phyloP scores from a whole-genome alignment of 2,113 vertebrate genomes.

The Zingel zingel region DNA sequence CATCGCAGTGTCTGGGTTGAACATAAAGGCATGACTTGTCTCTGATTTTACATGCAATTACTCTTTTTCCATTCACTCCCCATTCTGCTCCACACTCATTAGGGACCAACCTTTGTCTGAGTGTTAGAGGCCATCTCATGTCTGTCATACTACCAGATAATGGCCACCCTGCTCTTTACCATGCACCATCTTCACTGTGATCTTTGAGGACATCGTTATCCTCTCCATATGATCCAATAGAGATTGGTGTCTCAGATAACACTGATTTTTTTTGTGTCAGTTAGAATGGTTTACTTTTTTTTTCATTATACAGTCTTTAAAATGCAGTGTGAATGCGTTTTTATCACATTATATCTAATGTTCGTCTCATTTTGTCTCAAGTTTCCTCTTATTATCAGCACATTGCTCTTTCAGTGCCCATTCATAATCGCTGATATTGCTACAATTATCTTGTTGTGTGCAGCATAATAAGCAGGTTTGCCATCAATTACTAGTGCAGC shows the following conservation, averaged over 20 bases:
- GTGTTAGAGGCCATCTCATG: constrained; percentile 57
- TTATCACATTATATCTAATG: not conserved
- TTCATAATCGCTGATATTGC: constrained; percentile 64
- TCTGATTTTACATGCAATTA: constrained; percentile 44
- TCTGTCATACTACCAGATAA: constrained; percentile 65
- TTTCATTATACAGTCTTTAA: not conserved
- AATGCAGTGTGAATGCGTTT: not conserved
- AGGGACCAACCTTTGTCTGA: constrained; percentile 58
- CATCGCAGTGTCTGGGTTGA: constrained; percentile 16
- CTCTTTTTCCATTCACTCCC: constrained; percentile 27
- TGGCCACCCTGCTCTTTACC: constrained; percentile 67
- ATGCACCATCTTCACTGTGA: constrained; percentile 60
- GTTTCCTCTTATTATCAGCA: constrained; percentile 38
- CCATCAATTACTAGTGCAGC: constrained; percentile 65
- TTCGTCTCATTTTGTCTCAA: not conserved
- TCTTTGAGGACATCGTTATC: constrained; percentile 75
- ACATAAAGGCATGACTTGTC: constrained; percentile 37
- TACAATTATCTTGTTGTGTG: constrained; percentile 47
- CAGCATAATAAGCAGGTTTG: constrained; percentile 55
- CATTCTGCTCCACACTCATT: constrained; percentile 52
- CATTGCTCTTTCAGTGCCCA: constrained; percentile 33
- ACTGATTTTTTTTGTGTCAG: not conserved
- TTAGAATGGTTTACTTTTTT: not conserved
- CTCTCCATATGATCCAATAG: constrained; percentile 31
- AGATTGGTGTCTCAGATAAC: constrained; percentile 21